Conservation (phyloP, 2,113 vertebrate species). For the Psammodynastes pulverulentus region DNA sequence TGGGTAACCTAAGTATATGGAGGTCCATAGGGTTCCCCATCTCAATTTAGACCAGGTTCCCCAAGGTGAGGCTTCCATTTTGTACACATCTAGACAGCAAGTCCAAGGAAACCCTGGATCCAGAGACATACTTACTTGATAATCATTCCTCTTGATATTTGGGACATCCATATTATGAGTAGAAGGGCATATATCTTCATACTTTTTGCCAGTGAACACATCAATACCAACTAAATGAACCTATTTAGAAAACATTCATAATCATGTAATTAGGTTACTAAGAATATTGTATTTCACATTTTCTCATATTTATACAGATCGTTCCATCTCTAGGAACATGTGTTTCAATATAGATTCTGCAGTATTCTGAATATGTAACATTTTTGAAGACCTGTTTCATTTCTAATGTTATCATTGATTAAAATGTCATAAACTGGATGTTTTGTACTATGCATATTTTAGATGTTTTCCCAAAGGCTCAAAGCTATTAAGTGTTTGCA, state of each 20-base stretch:
- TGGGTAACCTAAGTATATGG: background rate
- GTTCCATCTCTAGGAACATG: background rate
- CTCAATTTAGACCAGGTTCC: background rate
- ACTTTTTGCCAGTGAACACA: constrained; percentile 98
- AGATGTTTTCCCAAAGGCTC: background rate
- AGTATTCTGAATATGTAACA: background rate
- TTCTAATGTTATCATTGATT: background rate
- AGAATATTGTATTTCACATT: background rate
- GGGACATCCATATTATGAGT: constrained; percentile 99
- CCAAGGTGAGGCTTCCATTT: background rate
- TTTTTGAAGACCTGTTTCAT: background rate
- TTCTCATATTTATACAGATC: background rate
- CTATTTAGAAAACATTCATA: constrained; percentile 59
- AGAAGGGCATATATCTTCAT: constrained; percentile 98
- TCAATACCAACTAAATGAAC: constrained; percentile 98
- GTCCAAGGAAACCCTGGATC: background rate
- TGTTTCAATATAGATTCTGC: background rate
- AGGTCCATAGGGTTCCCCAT: background rate
- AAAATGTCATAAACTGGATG: background rate
- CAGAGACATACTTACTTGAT: constrained; percentile 77
- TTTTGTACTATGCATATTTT: background rate
- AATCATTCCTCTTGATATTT: constrained; percentile 93
- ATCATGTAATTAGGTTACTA: background rate
- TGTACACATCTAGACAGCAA: background rate
- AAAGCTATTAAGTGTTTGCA: background rate